Evolutionary conservation across 2,888 invertebrate species (phyloP), one percentile per base, ranked within the genome.

Genomic region (Campoletis raptor): DNA sequence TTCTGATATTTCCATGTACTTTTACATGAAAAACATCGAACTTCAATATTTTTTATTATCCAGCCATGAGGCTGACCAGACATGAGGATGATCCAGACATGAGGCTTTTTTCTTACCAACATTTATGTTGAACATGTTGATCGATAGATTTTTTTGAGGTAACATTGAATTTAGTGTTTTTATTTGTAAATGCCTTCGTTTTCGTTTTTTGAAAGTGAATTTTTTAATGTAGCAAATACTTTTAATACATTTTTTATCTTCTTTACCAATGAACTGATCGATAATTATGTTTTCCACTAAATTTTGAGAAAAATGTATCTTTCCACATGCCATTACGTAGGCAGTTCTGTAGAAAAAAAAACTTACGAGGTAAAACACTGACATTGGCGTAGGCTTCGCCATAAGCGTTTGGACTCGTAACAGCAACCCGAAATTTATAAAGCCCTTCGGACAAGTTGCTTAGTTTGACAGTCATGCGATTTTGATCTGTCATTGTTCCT

Each of bases 301-400:
- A 9, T 37, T 15, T 15, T 15, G 18, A 18, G 15, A 8, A 0
- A 1, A 30, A 30, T 61, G 0, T 15, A 0, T 30, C 15, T 61
- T 61, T 30, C 1, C 30, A 6, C 9, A 6, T 2, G 18, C 7
- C 18, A 61, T 61, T 61, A 15, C 1, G 15, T 6, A 9, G n/a
- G n/a, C 12, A 66, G 4, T 61, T 61, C 12, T 4, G 2, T 5
- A 69, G 24, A 0, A 15, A 8, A 52, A 3, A 30, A 86, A 87
- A 93, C 94, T 92, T 90, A 96, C 96, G 95, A 86, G 98, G 98
- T 89, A 97, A 93, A 18, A 99, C 99, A 0, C 98, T 98, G 4
- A 99, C 98, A 93, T 99, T 99, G 0, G 98, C 98, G 90, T 96
- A 96, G 0, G 97, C 97, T 92, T 97, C 97, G 3, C 98, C 98